These are phyloP conservation scores for Crocidura indochinensis DNA, from an alignment of 2,797 vertebrate species.

Conservation along the genomic window DNA sequence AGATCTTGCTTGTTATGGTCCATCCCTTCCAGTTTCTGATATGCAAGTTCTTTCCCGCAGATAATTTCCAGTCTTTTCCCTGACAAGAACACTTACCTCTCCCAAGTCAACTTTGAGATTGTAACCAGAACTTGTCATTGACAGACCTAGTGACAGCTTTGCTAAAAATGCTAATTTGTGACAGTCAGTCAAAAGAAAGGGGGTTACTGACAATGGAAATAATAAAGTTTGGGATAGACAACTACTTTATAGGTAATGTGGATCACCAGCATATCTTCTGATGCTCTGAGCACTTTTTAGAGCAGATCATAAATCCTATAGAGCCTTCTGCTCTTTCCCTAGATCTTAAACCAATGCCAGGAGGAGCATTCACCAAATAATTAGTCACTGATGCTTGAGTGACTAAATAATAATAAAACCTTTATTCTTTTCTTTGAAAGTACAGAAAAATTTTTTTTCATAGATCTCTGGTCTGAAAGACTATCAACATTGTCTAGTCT, in stretches of 20 bases:
- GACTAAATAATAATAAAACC: constrained; percentile 46
- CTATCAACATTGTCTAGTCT: constrained; percentile 30
- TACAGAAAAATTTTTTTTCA: constrained; percentile 40
- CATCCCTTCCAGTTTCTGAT: neutral
- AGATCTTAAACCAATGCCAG: neutral
- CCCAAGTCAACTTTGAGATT: neutral
- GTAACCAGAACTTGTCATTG: neutral
- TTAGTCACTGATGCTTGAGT: constrained; percentile 43
- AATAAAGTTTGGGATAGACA: constrained; percentile 49
- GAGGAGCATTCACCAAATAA: constrained; percentile 21
- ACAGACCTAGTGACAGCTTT: neutral
- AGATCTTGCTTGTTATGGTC: neutral
- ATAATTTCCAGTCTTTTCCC: neutral
- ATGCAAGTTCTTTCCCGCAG: neutral
- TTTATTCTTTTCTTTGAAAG: constrained; percentile 29
- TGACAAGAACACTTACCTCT: neutral
- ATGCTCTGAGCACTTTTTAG: neutral
- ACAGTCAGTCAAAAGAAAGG: constrained; percentile 68
- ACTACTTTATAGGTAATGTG: constrained; percentile 37
- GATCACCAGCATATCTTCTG: neutral
- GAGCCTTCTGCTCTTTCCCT: constrained; percentile 16
- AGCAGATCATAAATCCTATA: constrained; percentile 35
- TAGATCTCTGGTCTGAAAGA: neutral
- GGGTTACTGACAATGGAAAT: constrained; percentile 53
- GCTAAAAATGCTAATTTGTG: neutral